A percentile compares a stretch with the other conserved stretches of the same genome.
Evolutionary conservation across 2,888 invertebrate species (phyloP).

Genomic region (Melieria omissa): DNA sequence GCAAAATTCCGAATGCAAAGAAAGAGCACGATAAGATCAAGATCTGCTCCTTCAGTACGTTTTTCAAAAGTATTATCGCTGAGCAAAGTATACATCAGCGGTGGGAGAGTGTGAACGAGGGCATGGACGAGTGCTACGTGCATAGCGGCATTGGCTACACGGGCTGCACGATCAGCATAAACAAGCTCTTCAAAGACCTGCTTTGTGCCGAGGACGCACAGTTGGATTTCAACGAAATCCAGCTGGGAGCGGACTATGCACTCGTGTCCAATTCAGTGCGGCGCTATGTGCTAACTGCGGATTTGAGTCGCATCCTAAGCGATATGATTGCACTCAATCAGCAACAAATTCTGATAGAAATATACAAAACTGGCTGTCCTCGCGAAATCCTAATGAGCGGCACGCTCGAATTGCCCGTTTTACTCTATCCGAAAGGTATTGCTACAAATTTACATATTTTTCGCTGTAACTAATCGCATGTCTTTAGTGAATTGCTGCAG

Average conservation of each 20-base stretch:
- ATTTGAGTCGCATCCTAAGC: constrained; percentile 48
- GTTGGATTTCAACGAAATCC: constrained; percentile 41
- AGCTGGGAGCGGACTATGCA: constrained; percentile 43
- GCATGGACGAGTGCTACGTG: constrained; percentile 41
- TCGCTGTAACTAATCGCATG: neutral
- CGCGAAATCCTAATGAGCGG: constrained; percentile 48
- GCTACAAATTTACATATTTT: neutral
- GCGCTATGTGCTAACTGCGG: constrained; percentile 49
- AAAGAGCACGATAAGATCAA: constrained; percentile 37
- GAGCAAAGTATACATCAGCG: constrained; percentile 52
- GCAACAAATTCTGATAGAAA: constrained; percentile 48
- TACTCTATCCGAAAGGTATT: constrained; percentile 51
- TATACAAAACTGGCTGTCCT: constrained; percentile 36
- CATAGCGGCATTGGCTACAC: constrained; percentile 35
- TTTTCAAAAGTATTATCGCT: constrained; percentile 44
- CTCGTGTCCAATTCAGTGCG: constrained; percentile 53
- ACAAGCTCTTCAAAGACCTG: constrained; percentile 30
- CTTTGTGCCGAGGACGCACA: constrained; percentile 42
- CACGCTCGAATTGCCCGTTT: constrained; percentile 47
- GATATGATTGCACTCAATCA: constrained; percentile 41
- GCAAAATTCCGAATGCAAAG: neutral
- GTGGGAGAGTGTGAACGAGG: constrained; percentile 28
- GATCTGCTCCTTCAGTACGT: constrained; percentile 47
- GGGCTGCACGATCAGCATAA: constrained; percentile 10
- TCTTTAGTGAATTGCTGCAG: constrained; percentile 37